Evolutionary conservation across 2,113 vertebrate genomes (phyloP).

Genomic region (Pelusios castaneus): DNA sequence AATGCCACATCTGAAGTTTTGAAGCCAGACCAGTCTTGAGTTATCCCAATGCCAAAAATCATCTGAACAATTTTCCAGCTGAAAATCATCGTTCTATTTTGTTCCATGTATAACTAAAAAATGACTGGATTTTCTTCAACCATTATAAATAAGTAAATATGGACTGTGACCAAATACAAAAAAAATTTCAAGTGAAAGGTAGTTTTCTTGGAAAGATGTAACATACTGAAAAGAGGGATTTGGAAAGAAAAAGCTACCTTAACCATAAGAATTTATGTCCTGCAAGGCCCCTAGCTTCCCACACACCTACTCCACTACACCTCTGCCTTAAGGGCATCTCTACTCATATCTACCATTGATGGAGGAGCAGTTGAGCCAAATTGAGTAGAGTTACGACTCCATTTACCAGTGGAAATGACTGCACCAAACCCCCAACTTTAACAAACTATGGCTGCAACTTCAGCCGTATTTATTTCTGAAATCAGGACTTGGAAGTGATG

Average conservation of each 20-base stretch:
- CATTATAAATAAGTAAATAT: not conserved
- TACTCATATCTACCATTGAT: not conserved
- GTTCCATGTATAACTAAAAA: not conserved
- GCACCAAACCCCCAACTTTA: not conserved
- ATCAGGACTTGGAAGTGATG: not conserved
- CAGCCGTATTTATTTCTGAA: not conserved
- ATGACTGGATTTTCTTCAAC: not conserved
- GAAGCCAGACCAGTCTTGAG: not conserved
- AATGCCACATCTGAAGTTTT: not conserved
- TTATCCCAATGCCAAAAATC: too few relatives aligned
- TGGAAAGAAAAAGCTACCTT: not conserved
- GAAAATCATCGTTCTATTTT: not conserved
- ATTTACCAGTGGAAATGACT: not conserved
- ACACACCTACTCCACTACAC: too few relatives aligned
- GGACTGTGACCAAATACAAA: not conserved
- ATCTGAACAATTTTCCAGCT: constrained; percentile 6
- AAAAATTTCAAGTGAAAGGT: not conserved
- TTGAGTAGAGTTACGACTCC: not conserved
- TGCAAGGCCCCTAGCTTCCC: too few relatives aligned
- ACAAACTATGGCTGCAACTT: not conserved
- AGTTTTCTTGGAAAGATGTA: not conserved
- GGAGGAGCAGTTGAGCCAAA: not conserved
- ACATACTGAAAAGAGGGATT: not conserved
- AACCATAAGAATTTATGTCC: not conserved
- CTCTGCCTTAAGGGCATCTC: not conserved